Conservation (phyloP, 1,140 invertebrate species). For the Drosophila kohkoa region DNA sequence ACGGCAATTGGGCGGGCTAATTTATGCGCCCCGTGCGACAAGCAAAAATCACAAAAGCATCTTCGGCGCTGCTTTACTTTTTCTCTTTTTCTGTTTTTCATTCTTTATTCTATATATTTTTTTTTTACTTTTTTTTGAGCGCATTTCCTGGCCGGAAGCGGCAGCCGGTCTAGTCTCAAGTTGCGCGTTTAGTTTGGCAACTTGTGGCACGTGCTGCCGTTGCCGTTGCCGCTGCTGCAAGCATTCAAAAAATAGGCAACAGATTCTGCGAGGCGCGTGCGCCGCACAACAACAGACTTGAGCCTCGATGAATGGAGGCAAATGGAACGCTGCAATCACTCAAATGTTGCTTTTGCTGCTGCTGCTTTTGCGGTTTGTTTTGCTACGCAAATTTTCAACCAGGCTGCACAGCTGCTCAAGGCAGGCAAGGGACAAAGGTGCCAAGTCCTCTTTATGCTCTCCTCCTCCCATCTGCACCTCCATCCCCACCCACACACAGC, state of each 20-base stretch:
- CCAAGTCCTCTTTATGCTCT: slow-evolving; percentile 57
- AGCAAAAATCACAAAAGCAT: slow-evolving; percentile 1
- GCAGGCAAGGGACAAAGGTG: slow-evolving; percentile 58
- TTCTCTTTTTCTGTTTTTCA: neutral
- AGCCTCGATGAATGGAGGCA: slow-evolving; percentile 28
- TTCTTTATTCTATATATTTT: neutral
- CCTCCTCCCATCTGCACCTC: neutral
- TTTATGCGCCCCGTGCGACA: slow-evolving; percentile 60
- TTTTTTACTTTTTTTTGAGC: slow-evolving; percentile 10
- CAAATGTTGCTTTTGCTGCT: slow-evolving; percentile 18
- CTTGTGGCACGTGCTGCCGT: slow-evolving; percentile 52
- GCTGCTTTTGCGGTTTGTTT: slow-evolving; percentile 71
- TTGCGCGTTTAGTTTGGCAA: slow-evolving; percentile 34
- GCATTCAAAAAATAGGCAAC: slow-evolving; percentile 53
- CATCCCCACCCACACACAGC: neutral
- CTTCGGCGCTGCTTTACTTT: neutral
- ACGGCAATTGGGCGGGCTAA: slow-evolving; percentile 37
- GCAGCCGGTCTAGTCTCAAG: slow-evolving; percentile 37
- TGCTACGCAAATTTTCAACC: slow-evolving; percentile 64
- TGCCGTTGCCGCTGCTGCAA: neutral
- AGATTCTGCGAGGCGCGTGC: slow-evolving; percentile 49
- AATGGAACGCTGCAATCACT: slow-evolving; percentile 48
- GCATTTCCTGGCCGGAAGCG: slow-evolving; percentile 52
- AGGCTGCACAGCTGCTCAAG: neutral
- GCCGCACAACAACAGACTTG: slow-evolving; percentile 13